These are phyloP conservation scores for Chymomyza procnemis DNA, from an alignment of 2,888 invertebrate species.

Conservation along the genomic window DNA sequence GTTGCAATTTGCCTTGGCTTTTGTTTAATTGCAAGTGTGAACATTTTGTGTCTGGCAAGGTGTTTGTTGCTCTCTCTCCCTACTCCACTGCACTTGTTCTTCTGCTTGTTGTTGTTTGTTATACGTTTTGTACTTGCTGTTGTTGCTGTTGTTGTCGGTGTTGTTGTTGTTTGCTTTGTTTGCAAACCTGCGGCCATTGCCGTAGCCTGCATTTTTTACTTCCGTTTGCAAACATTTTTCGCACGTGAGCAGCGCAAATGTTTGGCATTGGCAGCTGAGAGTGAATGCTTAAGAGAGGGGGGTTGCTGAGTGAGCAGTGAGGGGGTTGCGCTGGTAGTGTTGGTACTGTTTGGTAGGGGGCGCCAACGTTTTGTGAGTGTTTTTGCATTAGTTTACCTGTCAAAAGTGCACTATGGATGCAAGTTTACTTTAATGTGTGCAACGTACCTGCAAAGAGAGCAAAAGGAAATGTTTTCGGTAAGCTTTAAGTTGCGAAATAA, in stretches of 20 bases:
- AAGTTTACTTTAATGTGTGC: not conserved
- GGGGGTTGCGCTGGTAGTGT: too few relatives aligned
- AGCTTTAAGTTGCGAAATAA: not conserved
- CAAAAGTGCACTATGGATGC: not conserved
- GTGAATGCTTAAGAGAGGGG: not conserved
- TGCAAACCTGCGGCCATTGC: constrained; percentile 20
- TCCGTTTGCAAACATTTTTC: constrained; percentile 42
- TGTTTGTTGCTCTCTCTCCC: constrained; percentile 2
- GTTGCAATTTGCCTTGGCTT: constrained; percentile 15
- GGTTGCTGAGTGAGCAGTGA: constrained; percentile 9
- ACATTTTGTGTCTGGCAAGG: constrained; percentile 44
- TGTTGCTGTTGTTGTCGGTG: constrained; percentile 15
- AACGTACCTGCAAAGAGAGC: constrained; percentile 43
- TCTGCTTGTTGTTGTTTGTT: constrained; percentile 6
- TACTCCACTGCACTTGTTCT: constrained; percentile 1
- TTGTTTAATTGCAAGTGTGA: constrained; percentile 62
- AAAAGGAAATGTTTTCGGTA: not conserved
- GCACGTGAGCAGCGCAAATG: constrained; percentile 33
- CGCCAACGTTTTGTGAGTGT: not conserved
- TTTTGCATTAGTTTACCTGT: constrained; percentile 29
- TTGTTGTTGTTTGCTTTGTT: constrained; percentile 16
- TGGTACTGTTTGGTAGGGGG: not conserved
- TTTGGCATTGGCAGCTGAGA: constrained; percentile 32
- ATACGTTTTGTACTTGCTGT: not conserved
- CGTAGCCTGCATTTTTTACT: constrained; percentile 36